Evolutionary conservation across 2,113 vertebrate species (phyloP).

Genomic region (Mellivora capensis): DNA sequence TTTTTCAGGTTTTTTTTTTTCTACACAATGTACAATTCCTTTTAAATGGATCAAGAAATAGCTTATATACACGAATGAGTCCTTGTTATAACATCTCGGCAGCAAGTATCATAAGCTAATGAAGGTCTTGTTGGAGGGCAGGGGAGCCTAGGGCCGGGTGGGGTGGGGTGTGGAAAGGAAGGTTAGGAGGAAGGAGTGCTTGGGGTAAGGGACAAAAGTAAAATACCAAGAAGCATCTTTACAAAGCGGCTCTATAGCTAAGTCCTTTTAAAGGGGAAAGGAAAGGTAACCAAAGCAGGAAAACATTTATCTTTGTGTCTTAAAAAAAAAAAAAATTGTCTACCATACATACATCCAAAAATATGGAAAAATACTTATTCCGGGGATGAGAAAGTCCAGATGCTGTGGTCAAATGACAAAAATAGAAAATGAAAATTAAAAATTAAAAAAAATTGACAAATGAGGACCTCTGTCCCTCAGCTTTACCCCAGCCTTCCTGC

Average conservation of each 20-base stretch:
- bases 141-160: conserved; percentile 41
- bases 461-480: conserved; percentile 48
- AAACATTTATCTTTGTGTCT: conserved; percentile 74
- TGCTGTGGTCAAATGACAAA: conserved; percentile 63
- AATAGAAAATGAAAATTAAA: neutral
- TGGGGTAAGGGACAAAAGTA: conserved; percentile 71
- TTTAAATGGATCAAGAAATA: conserved; percentile 92
- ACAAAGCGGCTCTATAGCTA: conserved; percentile 78
- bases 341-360: conserved; percentile 76
- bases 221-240: conserved; percentile 78
- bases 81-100: conserved; percentile 81
- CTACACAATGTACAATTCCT: conserved; percentile 95
- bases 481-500: conserved; percentile 20
- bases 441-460: neutral
- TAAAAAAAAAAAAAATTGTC: conserved; percentile 62
- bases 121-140: conserved; percentile 63
- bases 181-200: conserved; percentile 56
- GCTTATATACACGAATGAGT: conserved; percentile 92
- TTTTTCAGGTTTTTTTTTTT: conserved; percentile 90
- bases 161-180: conserved; percentile 20
- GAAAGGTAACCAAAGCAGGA: conserved; percentile 74
- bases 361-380: conserved; percentile 58
- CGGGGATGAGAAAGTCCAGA: conserved; percentile 49
- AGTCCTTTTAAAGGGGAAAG: conserved; percentile 72
- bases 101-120: conserved; percentile 79